A percentile compares a stretch with the other conserved stretches of the same genome.
Evolutionary conservation across 1,140 invertebrate genomes (phyloP).

Genomic region (Carcinoscorpius rotundicauda): DNA sequence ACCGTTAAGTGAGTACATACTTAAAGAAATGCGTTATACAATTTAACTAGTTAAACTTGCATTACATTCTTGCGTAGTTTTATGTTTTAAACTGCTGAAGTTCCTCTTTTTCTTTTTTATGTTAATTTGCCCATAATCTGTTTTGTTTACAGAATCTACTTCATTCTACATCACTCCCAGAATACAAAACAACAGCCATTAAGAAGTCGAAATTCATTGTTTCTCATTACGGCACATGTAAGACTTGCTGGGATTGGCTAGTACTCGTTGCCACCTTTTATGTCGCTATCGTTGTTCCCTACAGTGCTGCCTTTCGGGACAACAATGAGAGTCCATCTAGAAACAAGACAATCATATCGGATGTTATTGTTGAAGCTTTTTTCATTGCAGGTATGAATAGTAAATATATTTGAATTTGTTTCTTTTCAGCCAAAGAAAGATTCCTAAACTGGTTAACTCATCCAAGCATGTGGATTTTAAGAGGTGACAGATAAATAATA

Average conservation of each 20-base stretch:
- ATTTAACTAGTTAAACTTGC: no score
- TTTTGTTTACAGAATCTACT: constrained; percentile 60
- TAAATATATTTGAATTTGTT: no score
- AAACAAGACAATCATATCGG: constrained; percentile 55
- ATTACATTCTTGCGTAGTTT: no score
- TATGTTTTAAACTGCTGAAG: no score
- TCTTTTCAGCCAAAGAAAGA: no score
- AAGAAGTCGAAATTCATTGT: constrained; percentile 88
- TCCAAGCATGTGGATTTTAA: no score
- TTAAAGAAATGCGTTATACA: no score
- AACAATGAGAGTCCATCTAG: constrained; percentile 30
- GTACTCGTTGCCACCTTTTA: constrained; percentile 96
- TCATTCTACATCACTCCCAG: constrained; percentile 69
- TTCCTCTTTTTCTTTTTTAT: no score
- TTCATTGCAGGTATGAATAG: constrained; percentile 80
- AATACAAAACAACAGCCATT: constrained; percentile 85
- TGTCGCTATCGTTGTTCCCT: constrained; percentile 95
- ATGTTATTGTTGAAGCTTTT: constrained; percentile 86
- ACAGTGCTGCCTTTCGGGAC: constrained; percentile 90
- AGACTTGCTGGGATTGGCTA: constrained; percentile 98
- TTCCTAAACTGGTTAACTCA: no score
- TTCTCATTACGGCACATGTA: constrained; percentile 95
- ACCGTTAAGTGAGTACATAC: no score
- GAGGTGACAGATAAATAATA: no score
- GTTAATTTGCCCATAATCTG: no score